These are phyloP conservation scores for Aphis craccivora DNA, from an alignment of 1,140 invertebrate species.

Conservation along the genomic window DNA sequence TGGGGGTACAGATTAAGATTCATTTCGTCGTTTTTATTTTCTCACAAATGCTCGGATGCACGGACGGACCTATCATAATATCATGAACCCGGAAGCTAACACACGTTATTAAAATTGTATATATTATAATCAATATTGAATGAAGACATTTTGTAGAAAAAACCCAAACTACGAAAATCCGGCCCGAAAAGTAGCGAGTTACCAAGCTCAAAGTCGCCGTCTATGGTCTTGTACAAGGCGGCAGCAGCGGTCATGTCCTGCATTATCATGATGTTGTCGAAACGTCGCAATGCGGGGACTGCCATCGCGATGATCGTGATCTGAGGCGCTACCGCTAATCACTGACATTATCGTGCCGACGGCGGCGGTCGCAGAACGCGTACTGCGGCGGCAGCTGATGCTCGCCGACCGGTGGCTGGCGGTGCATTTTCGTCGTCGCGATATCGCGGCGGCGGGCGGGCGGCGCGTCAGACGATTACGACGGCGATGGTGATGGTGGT, in stretches of 20 bases:
- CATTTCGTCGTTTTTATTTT: background rate
- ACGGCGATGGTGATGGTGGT: background rate
- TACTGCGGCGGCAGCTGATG: conserved; percentile 38
- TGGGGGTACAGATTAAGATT: background rate
- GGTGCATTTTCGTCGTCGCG: conserved; percentile 7
- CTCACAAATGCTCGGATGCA: background rate
- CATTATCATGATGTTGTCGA: conserved; percentile 22
- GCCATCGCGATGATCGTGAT: conserved; percentile 25
- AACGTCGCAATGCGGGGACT: conserved; percentile 15
- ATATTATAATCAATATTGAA: background rate
- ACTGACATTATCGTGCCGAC: conserved; percentile 39
- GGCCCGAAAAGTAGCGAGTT: background rate
- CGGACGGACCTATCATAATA: background rate
- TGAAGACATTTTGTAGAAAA: background rate
- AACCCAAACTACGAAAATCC: background rate
- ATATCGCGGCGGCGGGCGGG: background rate
- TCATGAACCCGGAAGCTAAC: background rate
- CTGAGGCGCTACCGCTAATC: background rate
- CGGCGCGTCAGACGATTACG: background rate
- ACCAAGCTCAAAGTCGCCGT: conserved; percentile 46
- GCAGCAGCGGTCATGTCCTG: conserved; percentile 5
- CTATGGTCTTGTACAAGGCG: background rate
- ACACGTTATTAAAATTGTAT: background rate
- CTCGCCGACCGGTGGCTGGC: background rate
- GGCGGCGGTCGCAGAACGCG: conserved; percentile 30